Evolutionary conservation across 2,797 vertebrate species (phyloP), one percentile per base, ranked within the genome.

Genomic region (Platalea minor): DNA sequence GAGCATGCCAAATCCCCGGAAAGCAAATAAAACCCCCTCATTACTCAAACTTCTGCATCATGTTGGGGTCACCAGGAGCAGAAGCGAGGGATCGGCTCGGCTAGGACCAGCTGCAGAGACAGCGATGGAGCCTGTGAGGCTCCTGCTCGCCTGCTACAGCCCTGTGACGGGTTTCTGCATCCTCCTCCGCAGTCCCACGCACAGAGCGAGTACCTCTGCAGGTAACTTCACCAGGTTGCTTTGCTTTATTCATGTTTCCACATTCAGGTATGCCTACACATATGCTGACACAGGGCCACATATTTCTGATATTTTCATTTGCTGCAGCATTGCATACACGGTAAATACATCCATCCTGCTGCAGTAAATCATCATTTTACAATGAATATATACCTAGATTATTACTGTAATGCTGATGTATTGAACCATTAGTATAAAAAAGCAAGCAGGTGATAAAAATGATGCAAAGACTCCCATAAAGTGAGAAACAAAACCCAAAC

Each of bases 371-470:
- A 96, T 93, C 91, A 76, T 96, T 96, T 95, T 96, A 89, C 93
- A 92, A 89, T 89, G 93, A 96, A 95, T 92, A 95, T 95, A 96
- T 95, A 97, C 80, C 92, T 95, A 93, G 84, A 85, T 80, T 94
- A 94, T 96, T 91, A 63, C 95, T 95, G 89, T 86, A 96, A 97
- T 91, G 77, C 96, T 97, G 97, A 97, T 96, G 90, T 95, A 89
- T 87, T 69, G 92, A 95, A 95, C 92, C 95, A 97, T 97, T 97
- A 97, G 95, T 89, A 94, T 93, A 96, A 97, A 97, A 95, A 95
- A 94, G 51, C 68, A 94, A 96, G 96, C 91, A 93, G 91, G 73
- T 94, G 93, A 93, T 97, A 97, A 98, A 97, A 93, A 97, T 91
- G 95, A 96, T 91, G 88, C 96, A 95, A 84, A 64, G 81, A 94